phyloP scores from a whole-genome alignment of 2,888 invertebrate species.

The Orthosia gracilis region DNA sequence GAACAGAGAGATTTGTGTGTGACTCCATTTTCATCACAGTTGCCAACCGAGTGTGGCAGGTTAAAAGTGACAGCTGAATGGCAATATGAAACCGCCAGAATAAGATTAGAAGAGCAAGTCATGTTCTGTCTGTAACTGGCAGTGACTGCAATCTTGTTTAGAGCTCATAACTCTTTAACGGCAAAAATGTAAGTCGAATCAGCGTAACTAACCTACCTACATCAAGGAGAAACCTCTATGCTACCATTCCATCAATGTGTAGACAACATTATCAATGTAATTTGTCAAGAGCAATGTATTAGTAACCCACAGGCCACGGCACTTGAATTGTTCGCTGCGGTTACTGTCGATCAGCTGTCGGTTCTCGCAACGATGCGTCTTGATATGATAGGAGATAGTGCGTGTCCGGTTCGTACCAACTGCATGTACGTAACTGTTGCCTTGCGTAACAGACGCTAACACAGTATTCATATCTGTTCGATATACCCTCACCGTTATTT shows the following conservation, averaged over 20 bases:
- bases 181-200: slow-evolving; percentile 22
- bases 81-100: slow-evolving; percentile 9
- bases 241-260: slow-evolving; percentile 30
- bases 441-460: slow-evolving; percentile 81
- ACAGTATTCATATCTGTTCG: slow-evolving; percentile 70
- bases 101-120: slow-evolving; percentile 18
- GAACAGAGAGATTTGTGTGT: background rate
- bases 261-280: slow-evolving; percentile 50
- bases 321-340: slow-evolving; percentile 41
- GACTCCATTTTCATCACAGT: slow-evolving; percentile 1
- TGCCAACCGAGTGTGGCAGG: slow-evolving; percentile 3
- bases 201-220: background rate
- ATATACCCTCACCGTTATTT: slow-evolving; percentile 73
- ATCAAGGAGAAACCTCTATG: slow-evolving; percentile 17
- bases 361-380: slow-evolving; percentile 84
- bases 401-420: slow-evolving; percentile 80
- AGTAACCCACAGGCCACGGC: slow-evolving; percentile 8
- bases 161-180: slow-evolving; percentile 9
- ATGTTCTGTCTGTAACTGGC: background rate
- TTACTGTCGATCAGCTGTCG: slow-evolving; percentile 82
- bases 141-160: slow-evolving; percentile 7
- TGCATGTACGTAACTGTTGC: slow-evolving; percentile 76
- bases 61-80: slow-evolving; percentile 21
- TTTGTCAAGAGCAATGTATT: slow-evolving; percentile 49
- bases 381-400: slow-evolving; percentile 86